Evolutionary conservation across 2,888 invertebrate species (phyloP).

Genomic region (Xylocampa areola): DNA sequence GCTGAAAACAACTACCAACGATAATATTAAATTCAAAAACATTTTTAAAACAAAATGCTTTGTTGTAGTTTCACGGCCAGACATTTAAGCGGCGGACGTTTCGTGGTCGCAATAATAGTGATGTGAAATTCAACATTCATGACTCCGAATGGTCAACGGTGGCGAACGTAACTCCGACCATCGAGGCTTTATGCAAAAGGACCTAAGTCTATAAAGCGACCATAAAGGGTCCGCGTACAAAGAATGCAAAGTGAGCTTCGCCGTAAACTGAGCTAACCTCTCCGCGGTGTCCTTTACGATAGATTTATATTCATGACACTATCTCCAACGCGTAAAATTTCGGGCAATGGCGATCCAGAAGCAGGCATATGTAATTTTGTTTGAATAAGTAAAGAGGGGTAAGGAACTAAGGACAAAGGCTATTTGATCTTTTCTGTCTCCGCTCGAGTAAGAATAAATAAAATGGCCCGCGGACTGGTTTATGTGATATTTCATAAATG

Average conservation of each 20-base stretch:
- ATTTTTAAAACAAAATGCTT: conserved; percentile 15
- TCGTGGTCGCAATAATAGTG: conserved; percentile 44
- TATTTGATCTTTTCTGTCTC: conserved; percentile 86
- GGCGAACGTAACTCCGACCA: conserved; percentile 62
- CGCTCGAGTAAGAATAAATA: conserved; percentile 81
- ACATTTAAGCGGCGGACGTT: conserved; percentile 23
- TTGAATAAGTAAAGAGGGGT: conserved; percentile 89
- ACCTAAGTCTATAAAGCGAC: conserved; percentile 86
- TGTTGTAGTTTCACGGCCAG: conserved; percentile 13
- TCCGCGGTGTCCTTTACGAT: conserved; percentile 87
- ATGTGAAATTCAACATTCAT: conserved; percentile 59
- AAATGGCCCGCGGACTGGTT: conserved; percentile 79
- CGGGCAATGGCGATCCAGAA: conserved; percentile 88
- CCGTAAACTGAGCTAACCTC: conserved; percentile 83
- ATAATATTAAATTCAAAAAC: conserved; percentile 4
- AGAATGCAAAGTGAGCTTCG: conserved; percentile 89
- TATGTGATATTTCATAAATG: conserved; percentile 86
- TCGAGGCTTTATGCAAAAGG: conserved; percentile 85
- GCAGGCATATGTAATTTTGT: conserved; percentile 90
- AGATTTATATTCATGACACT: conserved; percentile 90
- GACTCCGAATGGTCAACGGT: conserved; percentile 51
- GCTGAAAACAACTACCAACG: conserved; percentile 2
- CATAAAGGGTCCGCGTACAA: conserved; percentile 85
- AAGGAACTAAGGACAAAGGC: conserved; percentile 83
- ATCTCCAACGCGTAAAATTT: conserved; percentile 89